Evolutionary conservation across 2,888 invertebrate species (phyloP).

Genomic region (Macrophya alboannulata): DNA sequence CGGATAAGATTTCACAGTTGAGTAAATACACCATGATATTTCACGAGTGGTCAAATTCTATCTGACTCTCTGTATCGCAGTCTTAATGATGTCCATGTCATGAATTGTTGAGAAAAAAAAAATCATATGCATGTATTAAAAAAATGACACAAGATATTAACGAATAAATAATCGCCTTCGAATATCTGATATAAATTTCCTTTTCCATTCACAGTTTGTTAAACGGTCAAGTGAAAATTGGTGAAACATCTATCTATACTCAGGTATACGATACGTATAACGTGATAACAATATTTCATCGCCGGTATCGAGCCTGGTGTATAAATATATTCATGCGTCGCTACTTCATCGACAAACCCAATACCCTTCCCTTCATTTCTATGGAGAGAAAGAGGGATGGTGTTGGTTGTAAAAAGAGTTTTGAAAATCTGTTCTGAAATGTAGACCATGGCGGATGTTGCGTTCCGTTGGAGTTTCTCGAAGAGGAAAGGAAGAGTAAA

Average conservation of each 20-base stretch:
- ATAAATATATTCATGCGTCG: not conserved
- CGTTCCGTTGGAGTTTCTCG: not conserved
- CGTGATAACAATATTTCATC: not conserved
- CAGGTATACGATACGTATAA: not conserved
- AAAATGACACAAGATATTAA: no score
- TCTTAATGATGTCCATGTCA: not conserved
- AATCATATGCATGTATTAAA: not conserved
- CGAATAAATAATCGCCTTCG: not conserved
- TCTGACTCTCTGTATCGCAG: constrained; percentile 5
- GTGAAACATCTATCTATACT: not conserved
- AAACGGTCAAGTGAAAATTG: not conserved
- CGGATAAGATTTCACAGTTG: not conserved
- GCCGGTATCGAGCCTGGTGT: not conserved
- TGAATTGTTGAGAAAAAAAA: not conserved
- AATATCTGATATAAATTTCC: not conserved
- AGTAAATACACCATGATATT: constrained; percentile 1
- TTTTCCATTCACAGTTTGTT: not conserved
- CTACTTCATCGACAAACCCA: not conserved
- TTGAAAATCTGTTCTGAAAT: not conserved
- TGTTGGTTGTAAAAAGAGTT: not conserved
- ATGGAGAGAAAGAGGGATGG: not conserved
- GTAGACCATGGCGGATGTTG: not conserved
- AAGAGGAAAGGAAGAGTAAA: not conserved
- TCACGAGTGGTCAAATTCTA: constrained; percentile 3
- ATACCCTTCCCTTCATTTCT: not conserved